These are phyloP conservation scores for Pogonomyrmex californicus DNA, from an alignment of 1,140 invertebrate genomes.

Conservation along the genomic window DNA sequence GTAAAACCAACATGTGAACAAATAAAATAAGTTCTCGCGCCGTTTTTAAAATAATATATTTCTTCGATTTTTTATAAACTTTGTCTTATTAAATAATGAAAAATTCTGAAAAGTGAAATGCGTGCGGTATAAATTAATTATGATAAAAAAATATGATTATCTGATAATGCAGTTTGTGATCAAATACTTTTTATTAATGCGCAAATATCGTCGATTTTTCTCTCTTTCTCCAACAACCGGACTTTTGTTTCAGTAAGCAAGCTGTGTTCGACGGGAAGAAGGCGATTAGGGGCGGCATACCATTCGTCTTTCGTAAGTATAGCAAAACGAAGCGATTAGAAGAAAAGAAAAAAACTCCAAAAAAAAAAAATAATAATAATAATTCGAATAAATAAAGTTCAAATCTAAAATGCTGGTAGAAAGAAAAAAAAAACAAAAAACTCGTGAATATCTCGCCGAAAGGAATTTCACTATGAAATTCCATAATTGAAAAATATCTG, in stretches of 20 bases:
- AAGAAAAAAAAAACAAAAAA: not conserved
- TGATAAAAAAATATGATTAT: not conserved
- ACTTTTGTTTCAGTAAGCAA: constrained; percentile 92
- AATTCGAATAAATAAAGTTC: not conserved
- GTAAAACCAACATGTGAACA: constrained; percentile 16
- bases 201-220: constrained; percentile 66
- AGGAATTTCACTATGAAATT: too few relatives aligned
- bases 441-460: not conserved
- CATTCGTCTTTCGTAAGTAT: constrained; percentile 98
- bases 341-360: too few relatives aligned
- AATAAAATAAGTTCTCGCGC: constrained; percentile 33
- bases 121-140: not conserved
- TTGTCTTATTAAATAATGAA: constrained; percentile 13
- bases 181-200: not conserved
- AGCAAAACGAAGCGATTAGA: not conserved
- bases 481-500: not conserved
- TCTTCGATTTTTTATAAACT: constrained; percentile 4
- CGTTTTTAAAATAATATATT: constrained; percentile 40
- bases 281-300: constrained; percentile 97
- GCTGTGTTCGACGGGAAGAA: constrained; percentile 98
- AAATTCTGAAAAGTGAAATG: not conserved
- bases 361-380: not conserved
- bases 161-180: not conserved
- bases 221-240: constrained; percentile 71
- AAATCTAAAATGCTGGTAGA: not conserved